A percentile compares a stretch with the other conserved stretches of the same genome.
Evolutionary conservation across 2,797 vertebrate genomes (phyloP).

Genomic region (Orientallactaga sibirica): DNA sequence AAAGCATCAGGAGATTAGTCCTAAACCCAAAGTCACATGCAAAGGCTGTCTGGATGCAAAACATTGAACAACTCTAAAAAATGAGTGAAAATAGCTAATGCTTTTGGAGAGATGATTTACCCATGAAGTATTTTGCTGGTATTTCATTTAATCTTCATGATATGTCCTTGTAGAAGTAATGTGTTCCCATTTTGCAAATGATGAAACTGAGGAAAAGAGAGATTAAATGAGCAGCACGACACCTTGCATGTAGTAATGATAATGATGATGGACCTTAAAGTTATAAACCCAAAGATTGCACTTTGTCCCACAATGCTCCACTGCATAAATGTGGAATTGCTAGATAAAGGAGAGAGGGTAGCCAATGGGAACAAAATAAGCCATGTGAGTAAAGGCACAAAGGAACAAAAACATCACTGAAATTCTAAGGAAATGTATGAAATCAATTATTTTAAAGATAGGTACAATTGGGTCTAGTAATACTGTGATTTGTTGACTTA

Average conservation of each 20-base stretch:
- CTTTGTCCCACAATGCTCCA: neutral
- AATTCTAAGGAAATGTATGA: neutral
- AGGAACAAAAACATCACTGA: neutral
- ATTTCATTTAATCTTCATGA: neutral
- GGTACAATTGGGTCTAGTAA: neutral
- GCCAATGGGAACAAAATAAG: neutral
- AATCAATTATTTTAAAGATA: neutral
- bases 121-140: neutral
- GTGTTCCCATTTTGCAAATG: neutral
- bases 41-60: neutral
- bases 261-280: neutral
- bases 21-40: neutral
- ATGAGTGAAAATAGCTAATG: neutral
- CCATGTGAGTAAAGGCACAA: neutral
- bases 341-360: neutral
- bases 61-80: neutral
- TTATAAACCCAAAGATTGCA: neutral
- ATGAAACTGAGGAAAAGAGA: neutral
- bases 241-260: neutral
- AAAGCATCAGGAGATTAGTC: neutral
- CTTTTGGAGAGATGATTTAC: neutral
- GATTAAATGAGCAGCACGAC: neutral
- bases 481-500: slow-evolving; percentile 29
- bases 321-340: neutral
- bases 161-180: neutral